These are phyloP conservation scores for Sylvia borin DNA, from an alignment of 2,797 vertebrate genomes.

Conservation along the genomic window DNA sequence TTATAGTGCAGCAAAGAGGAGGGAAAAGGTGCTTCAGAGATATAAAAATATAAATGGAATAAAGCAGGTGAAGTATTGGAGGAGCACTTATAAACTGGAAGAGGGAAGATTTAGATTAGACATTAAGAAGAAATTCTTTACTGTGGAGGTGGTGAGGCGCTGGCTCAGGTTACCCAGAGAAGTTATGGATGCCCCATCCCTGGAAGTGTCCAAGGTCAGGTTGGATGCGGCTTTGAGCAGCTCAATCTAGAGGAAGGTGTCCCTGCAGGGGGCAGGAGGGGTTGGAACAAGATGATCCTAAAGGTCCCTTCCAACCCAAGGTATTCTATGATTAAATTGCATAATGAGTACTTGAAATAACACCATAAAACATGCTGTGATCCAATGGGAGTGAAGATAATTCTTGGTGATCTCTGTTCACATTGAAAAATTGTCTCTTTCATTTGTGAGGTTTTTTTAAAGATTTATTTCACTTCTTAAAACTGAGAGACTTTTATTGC, in stretches of 20 bases:
- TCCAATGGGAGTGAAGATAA: not conserved
- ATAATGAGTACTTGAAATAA: not conserved
- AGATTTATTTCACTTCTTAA: not conserved
- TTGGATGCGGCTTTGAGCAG: not conserved
- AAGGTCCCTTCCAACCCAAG: not conserved
- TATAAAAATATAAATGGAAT: not conserved
- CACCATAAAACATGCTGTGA: not conserved
- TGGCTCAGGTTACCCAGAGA: not conserved
- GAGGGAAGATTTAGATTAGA: not conserved
- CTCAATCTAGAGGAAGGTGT: fast-evolving
- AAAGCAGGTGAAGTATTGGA: not conserved
- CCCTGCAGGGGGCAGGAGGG: fast-evolving
- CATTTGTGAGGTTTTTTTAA: not conserved
- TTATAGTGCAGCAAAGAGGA: not conserved
- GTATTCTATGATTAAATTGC: not conserved
- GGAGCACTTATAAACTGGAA: not conserved
- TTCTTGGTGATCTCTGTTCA: not conserved
- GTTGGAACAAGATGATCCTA: not conserved
- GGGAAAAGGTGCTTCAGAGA: not conserved
- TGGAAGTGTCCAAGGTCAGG: too few species aligned
- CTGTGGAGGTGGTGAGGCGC: too few species aligned
- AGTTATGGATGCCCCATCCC: not conserved
- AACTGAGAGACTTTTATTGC: not conserved
- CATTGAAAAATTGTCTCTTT: not conserved
- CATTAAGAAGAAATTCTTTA: not conserved